Evolutionary conservation across 37 sponge, comb jelly and placozoan genomes (phyloP).

Genomic region (Agelas oroides): DNA sequence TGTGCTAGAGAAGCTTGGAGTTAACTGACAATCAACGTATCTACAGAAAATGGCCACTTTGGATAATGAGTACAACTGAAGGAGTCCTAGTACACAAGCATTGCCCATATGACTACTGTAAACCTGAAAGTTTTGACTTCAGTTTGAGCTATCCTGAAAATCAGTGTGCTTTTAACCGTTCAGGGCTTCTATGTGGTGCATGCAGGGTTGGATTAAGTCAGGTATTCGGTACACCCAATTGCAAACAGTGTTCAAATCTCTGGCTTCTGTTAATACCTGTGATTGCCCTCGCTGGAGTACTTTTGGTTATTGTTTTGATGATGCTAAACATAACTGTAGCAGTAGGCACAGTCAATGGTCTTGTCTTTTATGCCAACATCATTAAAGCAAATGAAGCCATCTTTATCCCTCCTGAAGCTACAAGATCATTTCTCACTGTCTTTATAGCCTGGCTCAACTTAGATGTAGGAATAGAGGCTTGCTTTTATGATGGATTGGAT

Average conservation of each 20-base stretch:
- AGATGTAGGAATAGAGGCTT: conserved; percentile 12
- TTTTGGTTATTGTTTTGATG: not conserved
- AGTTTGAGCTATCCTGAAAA: not conserved
- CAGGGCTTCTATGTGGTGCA: conserved; percentile 33
- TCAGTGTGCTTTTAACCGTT: conserved; percentile 16
- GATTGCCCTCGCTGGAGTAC: conserved; percentile 16
- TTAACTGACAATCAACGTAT: no score
- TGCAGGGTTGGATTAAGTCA: conserved; percentile 34
- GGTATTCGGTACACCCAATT: conserved; percentile 26
- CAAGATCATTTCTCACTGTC: no score
- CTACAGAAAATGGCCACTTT: no score
- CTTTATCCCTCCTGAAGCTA: conserved; percentile 4
- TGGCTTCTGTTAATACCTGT: conserved; percentile 4
- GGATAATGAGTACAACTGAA: no score
- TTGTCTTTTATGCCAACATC: no score
- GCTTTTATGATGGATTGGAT: conserved; percentile 28
- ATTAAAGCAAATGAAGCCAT: conserved; percentile 8
- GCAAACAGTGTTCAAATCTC: conserved; percentile 19
- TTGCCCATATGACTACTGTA: no score
- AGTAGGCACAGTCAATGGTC: conserved; percentile 13
- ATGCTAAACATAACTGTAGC: conserved; percentile 6
- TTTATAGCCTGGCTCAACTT: conserved; percentile 31
- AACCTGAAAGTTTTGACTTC: no score
- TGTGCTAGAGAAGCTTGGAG: not conserved
- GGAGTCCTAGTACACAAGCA: not conserved